These are phyloP conservation scores for Anthophora plumipes DNA, from an alignment of 2,888 invertebrate genomes.

Conservation along the genomic window DNA sequence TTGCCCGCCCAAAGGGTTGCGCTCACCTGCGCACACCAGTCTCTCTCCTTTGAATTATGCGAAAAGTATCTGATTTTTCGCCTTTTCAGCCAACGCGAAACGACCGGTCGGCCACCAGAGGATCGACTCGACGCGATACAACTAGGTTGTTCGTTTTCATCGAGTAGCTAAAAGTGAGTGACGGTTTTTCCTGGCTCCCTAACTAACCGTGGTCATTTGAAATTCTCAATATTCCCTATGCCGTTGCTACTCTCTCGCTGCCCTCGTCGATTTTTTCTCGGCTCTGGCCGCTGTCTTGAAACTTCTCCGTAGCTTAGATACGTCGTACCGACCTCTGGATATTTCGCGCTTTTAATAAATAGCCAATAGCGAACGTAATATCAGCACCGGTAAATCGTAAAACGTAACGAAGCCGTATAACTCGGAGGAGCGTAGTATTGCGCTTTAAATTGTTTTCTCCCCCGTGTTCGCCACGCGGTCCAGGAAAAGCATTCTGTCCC, in stretches of 20 bases:
- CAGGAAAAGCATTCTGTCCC: constrained; percentile 2
- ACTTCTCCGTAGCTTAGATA: background rate
- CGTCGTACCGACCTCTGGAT: background rate
- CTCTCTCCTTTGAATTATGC: constrained; percentile 74
- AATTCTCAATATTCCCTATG: constrained; percentile 17
- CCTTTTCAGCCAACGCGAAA: background rate
- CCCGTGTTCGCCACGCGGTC: constrained; percentile 22
- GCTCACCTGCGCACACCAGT: constrained; percentile 51
- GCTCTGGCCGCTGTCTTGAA: constrained; percentile 7
- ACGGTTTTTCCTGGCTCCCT: background rate
- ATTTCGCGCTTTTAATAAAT: constrained; percentile 58
- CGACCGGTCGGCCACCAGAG: too few relatives aligned
- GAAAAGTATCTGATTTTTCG: constrained; percentile 75
- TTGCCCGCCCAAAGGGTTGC: constrained; percentile 70
- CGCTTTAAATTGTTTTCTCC: constrained; percentile 51
- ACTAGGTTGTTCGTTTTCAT: background rate
- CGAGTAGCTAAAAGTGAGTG: too few relatives aligned
- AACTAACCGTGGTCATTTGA: background rate
- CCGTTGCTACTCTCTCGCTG: too few relatives aligned
- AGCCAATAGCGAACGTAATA: constrained; percentile 58
- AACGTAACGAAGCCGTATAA: constrained; percentile 60
- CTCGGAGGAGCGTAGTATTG: constrained; percentile 39
- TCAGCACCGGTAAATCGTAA: constrained; percentile 57
- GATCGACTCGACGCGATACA: background rate
- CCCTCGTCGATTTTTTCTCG: constrained; percentile 12